phyloP scores from a whole-genome alignment of 2,888 invertebrate genomes.

The Meandrusa payeni region DNA sequence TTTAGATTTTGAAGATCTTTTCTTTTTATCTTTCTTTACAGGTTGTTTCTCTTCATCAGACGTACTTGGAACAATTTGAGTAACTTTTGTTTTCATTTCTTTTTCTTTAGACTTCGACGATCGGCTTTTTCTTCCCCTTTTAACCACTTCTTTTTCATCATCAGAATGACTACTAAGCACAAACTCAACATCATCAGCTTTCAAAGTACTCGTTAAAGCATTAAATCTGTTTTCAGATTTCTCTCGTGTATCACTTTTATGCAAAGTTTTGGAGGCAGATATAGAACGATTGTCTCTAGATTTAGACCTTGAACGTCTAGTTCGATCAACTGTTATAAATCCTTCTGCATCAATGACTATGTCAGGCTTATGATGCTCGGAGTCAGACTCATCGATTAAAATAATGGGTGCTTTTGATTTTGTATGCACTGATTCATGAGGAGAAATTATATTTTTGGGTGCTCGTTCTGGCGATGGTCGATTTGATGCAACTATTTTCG shows the following conservation, averaged over 20 bases:
- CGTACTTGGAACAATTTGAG: conserved; percentile 37
- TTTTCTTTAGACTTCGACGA: conserved; percentile 65
- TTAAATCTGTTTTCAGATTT: conserved; percentile 61
- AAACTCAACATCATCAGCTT: conserved; percentile 42
- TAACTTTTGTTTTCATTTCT: conserved; percentile 45
- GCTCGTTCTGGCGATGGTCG: conserved; percentile 54
- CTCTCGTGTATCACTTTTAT: conserved; percentile 43
- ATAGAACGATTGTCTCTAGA: conserved; percentile 67
- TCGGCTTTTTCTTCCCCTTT: conserved; percentile 51
- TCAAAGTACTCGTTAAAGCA: conserved; percentile 48
- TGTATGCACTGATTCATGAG: conserved; percentile 28
- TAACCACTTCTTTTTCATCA: conserved; percentile 39
- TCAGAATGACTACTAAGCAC: conserved; percentile 35
- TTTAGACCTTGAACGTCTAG: conserved; percentile 74
- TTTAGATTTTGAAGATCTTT: conserved; percentile 45
- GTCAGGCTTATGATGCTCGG: conserved; percentile 44
- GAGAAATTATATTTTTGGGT: conserved; percentile 36
- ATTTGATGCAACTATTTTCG: conserved; percentile 63
- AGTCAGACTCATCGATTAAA: conserved; percentile 57
- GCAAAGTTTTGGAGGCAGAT: conserved; percentile 42
- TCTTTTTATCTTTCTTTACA: conserved; percentile 60
- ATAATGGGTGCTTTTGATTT: conserved; percentile 52
- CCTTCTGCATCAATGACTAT: conserved; percentile 63
- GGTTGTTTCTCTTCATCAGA: conserved; percentile 50
- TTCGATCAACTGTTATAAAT: conserved; percentile 71